Base-by-base conservation (phyloP, 1,140 invertebrate species). In the Tetranychus urticae region DNA sequence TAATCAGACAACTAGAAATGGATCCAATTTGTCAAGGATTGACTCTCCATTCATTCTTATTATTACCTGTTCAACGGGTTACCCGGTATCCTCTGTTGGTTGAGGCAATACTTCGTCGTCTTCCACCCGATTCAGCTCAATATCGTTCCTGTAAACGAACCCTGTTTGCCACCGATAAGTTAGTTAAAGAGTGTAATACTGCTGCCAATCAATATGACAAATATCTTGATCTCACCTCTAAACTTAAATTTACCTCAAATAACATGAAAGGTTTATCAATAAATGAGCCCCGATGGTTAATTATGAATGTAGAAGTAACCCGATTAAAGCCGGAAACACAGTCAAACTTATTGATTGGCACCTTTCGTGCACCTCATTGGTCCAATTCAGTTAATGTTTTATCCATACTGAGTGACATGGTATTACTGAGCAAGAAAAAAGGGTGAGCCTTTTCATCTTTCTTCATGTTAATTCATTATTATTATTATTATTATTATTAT, bases 51-150 rank as follows among this genome's bases (percentile, higher is more conserved):
- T 94, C 89, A 55, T 96, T 96, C 73, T 77, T 96, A 61, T 86
- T 96, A 82, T 75, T 96, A 66, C 92, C 91, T n/a, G 93, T 96
- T 88, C 91, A 97, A 74, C 77, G 92, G 62, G 84, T 94, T 56
- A 96, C 90, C 0, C 80, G 91, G 54, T 77, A 93, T 69, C 91
- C 91, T n/a, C 77, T 96, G 55, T 78, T 97, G 47, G 76, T 92
- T 42, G 88, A 92, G 71, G 88, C 90, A 1, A 83, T 96, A 64
- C 79, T 90, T 62, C 83, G 85, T 66, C 80, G 87, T 68, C 73
- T 92, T 47, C 69, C 75, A 35, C 65, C 70, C 4, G 69, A 65
- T 37, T 71, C 72, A 46, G 73, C 78, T 33, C 83, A 89, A 70
- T 84, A 86, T 73, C 75, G 81, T 45, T 75, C 77, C 56, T 89